Evolutionary conservation across 1,140 invertebrate genomes (phyloP), one percentile per base, ranked within the genome.

Genomic region (Trachymyrmex septentrionalis): DNA sequence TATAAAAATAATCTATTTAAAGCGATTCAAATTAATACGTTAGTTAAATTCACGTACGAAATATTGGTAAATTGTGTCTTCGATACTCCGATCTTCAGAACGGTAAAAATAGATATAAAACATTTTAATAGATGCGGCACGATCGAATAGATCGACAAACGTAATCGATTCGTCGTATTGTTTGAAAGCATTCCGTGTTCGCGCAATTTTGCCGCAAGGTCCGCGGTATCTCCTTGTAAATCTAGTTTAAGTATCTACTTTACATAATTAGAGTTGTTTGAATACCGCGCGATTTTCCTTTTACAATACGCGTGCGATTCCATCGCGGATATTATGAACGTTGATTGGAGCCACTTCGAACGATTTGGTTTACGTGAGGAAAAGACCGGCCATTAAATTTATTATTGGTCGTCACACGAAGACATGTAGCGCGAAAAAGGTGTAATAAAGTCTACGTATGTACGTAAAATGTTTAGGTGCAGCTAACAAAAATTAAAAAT

Each of bases 241-340:
- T 92, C 88, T 90, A 81, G 61, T 84, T 84, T 88, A 88, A 88
- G 86, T 90, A 85, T 86, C 76, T 85, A 85, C 85, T 92, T 92
- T 91, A 72, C 91, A 90, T 92, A 91, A 92, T 92, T 92, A 92
- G 86, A 78, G 88, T 69, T 90, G 86, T 85, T 91, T 86, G 75
- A 77, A 86, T 89, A 86, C 88, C 73, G 72, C 66, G 71, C 88
- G 73, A 75, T 89, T 86, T 88, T 86, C 88, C 85, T 87, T 73
- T 82, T 76, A 78, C 80, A 86, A 72, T 69, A 69, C 77, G 27
- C 82, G 59, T 34, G 27, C 76, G 53, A 61, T 69, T 90, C 69
- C 61, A 50, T 71, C 44, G 63, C 50, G 10, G 63, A 85, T 44
- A 71, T 77, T 64, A 50, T 57, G 30, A 59, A 14, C 61, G 30